Conservation (phyloP, 2,797 vertebrate genomes). For the Esox masquinongy region DNA sequence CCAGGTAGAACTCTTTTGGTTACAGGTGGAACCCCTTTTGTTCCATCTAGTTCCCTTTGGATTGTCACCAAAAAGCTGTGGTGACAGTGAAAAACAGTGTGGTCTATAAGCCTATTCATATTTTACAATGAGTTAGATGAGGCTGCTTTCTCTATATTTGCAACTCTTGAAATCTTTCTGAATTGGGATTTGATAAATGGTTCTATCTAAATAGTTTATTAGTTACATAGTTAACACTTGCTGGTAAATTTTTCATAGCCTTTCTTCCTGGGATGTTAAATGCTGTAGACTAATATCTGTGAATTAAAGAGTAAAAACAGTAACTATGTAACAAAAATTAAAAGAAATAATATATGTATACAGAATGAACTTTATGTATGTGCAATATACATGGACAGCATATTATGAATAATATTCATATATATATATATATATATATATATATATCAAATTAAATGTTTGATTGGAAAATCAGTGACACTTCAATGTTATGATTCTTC, state of each 20-base stretch:
- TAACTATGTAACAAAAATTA: no score
- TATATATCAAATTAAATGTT: not conserved
- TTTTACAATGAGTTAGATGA: not conserved
- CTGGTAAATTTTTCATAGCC: conserved; percentile 6
- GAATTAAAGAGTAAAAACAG: not conserved
- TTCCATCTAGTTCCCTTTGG: no score
- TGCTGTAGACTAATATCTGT: not conserved
- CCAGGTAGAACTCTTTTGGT: no score
- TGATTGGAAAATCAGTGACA: not conserved
- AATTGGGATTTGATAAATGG: not conserved
- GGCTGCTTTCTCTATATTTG: not conserved
- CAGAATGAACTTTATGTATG: no score
- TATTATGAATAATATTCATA: no score
- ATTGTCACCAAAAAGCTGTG: no score
- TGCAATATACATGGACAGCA: no score
- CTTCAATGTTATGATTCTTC: not conserved
- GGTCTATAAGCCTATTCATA: no score
- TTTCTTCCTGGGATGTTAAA: not conserved
- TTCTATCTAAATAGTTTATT: conserved; percentile 10
- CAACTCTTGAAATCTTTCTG: not conserved
- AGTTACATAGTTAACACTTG: conserved; percentile 7
- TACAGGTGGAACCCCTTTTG: no score
- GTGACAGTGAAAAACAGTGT: no score
- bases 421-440: not conserved
- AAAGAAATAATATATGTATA: no score